Evolutionary conservation across 1,140 invertebrate species (phyloP).

Genomic region (Helicorthomorpha holstii): DNA sequence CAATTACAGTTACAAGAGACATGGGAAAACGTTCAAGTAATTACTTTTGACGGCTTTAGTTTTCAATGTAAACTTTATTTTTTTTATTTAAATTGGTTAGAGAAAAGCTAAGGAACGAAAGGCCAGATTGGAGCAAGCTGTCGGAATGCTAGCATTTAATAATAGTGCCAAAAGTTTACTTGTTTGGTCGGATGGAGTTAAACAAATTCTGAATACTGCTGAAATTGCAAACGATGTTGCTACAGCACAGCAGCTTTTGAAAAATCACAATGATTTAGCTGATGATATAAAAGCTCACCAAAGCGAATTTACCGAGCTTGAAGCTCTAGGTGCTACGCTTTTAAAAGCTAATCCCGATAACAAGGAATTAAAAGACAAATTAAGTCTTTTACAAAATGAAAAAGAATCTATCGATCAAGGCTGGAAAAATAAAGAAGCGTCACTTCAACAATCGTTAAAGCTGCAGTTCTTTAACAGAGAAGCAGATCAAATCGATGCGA

Average conservation of each 20-base stretch:
- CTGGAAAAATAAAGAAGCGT: constrained; percentile 65
- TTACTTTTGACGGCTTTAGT: constrained; percentile 4
- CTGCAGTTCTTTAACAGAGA: constrained; percentile 75
- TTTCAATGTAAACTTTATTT: background rate
- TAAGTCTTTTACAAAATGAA: constrained; percentile 55
- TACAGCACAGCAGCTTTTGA: constrained; percentile 73
- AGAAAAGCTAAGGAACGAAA: constrained; percentile 63
- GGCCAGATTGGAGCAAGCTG: constrained; percentile 69
- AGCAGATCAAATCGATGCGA: constrained; percentile 91
- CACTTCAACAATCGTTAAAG: constrained; percentile 67
- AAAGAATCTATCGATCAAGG: constrained; percentile 50
- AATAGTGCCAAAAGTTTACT: constrained; percentile 63
- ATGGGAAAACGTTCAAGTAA: constrained; percentile 64
- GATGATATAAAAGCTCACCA: constrained; percentile 82
- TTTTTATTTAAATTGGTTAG: constrained; percentile 23
- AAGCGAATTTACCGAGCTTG: constrained; percentile 67
- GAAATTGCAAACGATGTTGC: constrained; percentile 69
- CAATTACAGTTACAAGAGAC: constrained; percentile 70
- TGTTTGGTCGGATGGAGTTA: constrained; percentile 57
- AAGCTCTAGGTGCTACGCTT: constrained; percentile 53
- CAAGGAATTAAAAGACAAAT: constrained; percentile 44
- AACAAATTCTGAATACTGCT: constrained; percentile 62
- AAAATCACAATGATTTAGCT: constrained; percentile 75
- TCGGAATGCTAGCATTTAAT: constrained; percentile 87
- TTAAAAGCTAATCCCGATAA: constrained; percentile 44